Conservation (phyloP, 1,140 invertebrate species). For the Drosophila eugracilis region DNA sequence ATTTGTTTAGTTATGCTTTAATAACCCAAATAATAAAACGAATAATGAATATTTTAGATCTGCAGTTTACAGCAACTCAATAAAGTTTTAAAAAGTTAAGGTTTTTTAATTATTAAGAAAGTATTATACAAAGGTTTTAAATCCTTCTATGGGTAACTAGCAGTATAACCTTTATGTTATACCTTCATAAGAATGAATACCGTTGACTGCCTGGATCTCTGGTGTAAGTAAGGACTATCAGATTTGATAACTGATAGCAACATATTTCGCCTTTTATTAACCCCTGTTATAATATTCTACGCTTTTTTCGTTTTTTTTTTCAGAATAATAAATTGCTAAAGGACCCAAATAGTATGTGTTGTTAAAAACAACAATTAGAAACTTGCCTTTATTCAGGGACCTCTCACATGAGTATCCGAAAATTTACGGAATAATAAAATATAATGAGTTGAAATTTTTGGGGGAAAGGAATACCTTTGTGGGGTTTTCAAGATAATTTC, state of each 20-base stretch:
- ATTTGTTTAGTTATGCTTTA: neutral
- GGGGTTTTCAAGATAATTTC: too few species aligned
- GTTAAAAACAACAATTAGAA: too few species aligned
- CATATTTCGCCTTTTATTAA: neutral
- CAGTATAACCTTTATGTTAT: too few species aligned
- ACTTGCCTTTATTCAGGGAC: neutral
- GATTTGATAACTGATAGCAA: neutral
- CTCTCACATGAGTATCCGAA: neutral
- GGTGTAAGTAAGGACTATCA: neutral
- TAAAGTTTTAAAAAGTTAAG: neutral
- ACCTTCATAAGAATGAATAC: too few species aligned
- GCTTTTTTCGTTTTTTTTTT: neutral
- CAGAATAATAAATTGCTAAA: too few species aligned
- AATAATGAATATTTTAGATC: neutral
- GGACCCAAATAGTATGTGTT: too few species aligned
- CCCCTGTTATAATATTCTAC: too few species aligned
- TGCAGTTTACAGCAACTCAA: neutral
- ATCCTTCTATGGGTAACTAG: too few species aligned
- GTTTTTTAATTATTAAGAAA: neutral
- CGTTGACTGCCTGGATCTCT: too few species aligned
- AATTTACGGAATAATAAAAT: too few species aligned
- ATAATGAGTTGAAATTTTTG: too few species aligned
- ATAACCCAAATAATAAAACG: neutral
- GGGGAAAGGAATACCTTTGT: too few species aligned
- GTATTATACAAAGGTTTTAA: neutral